Conservation (phyloP, 2,797 vertebrate genomes). For the Adelosebastes latens region DNA sequence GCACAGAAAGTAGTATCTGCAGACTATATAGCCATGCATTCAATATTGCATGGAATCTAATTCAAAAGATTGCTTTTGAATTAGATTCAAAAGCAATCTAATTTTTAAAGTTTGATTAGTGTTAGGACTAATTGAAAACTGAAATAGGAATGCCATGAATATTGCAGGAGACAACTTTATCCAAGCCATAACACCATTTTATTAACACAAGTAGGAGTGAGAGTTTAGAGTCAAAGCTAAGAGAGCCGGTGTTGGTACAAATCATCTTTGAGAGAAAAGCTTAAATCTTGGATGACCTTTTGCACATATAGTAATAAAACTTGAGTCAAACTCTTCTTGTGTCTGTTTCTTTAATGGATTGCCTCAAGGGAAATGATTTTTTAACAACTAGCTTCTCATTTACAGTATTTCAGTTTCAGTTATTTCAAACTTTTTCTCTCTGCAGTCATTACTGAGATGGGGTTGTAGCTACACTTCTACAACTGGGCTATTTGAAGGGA, state of each 20-base stretch:
- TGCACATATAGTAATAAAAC: background rate
- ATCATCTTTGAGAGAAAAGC: background rate
- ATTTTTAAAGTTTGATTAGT: background rate
- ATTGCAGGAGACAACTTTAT: background rate
- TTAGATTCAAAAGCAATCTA: background rate
- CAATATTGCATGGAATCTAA: background rate
- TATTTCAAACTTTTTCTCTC: no score
- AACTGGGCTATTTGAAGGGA: background rate
- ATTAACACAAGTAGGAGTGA: background rate
- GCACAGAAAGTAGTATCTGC: background rate
- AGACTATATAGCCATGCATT: background rate
- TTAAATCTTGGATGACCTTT: background rate
- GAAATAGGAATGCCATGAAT: background rate
- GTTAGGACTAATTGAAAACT: background rate
- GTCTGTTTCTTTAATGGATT: background rate
- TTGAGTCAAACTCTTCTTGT: background rate
- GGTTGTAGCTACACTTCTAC: background rate
- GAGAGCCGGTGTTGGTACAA: background rate
- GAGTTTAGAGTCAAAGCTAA: background rate
- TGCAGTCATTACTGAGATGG: background rate
- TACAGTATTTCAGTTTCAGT: background rate
- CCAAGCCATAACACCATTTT: background rate
- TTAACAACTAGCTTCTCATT: background rate
- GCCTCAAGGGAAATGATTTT: background rate
- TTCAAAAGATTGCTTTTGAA: no score